A percentile compares a stretch with the other conserved stretches of the same genome.
Conservation (phyloP, 2,888 invertebrate species). For the Argyresthia goedartella region DNA sequence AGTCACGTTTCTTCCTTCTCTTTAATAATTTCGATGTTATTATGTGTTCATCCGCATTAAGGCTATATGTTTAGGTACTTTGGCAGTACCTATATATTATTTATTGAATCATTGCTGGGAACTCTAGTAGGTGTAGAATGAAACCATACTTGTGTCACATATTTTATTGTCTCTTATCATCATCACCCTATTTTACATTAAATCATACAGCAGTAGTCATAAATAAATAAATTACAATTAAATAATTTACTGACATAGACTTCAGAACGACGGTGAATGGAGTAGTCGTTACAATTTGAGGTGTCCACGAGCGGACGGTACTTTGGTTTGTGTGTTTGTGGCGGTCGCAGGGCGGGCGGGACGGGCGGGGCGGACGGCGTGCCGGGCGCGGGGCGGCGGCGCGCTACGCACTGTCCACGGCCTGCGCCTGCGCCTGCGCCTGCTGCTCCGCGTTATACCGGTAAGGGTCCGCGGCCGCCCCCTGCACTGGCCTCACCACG, state of each 20-base stretch:
- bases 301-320: constrained; percentile 44
- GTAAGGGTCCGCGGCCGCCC: constrained; percentile 70
- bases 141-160: constrained; percentile 44
- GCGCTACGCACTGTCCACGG: constrained; percentile 20
- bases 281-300: constrained; percentile 31
- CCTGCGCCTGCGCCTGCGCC: constrained; percentile 27
- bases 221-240: constrained; percentile 66
- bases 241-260: constrained; percentile 67
- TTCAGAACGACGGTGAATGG: constrained; percentile 42
- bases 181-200: constrained; percentile 56
- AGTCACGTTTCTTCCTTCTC: neutral
- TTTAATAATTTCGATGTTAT: neutral
- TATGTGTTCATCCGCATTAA: no score
- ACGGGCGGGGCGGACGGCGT: constrained; percentile 13
- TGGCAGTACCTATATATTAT: no score
- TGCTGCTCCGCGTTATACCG: constrained; percentile 62
- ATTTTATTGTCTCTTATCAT: constrained; percentile 48
- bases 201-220: constrained; percentile 56
- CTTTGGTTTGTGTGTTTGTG: constrained; percentile 59
- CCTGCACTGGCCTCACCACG: constrained; percentile 72
- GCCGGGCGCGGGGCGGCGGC: neutral
- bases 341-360: constrained; percentile 25
- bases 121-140: constrained; percentile 19
- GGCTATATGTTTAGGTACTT: no score
- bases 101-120: no score